Evolutionary conservation across 92 coral and sea anemone genomes (phyloP), one percentile per base, ranked within the genome.

Genomic region (Blastomussa wellsi): DNA sequence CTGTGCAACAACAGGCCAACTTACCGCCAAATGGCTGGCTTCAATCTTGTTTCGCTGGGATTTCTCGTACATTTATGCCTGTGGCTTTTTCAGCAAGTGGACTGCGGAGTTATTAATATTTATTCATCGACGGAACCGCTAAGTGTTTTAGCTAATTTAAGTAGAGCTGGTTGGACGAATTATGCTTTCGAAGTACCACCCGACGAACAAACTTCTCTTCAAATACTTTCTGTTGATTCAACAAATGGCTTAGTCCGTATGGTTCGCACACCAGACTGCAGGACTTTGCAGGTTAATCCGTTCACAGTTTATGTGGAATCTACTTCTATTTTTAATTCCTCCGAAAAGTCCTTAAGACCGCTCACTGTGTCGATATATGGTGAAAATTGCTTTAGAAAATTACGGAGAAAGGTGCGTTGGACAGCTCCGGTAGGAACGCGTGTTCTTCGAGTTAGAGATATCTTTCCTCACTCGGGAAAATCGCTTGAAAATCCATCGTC

Each of bases 31-130:
- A 62, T 85, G 87, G 92, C 79, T 71, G 33, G 75, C 79, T 83
- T 66, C 78, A 28, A 66, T 82, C 35, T n/a, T 41, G 16, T 74
- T 72, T 72, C n/a, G 49, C 72, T 76, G 81, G 35, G 86, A 68
- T 47, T 85, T 53, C 62, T 72, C n/a, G 33, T 85, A 51, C 86
- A 64, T 59, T 60, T 69, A 64, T 72, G 86, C 69, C 47, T 77
- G 49, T 68, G 84, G 81, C 48, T 89, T 60, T 75, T 74, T 31
- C 74, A 53, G 39, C 81, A n/a, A 41, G 89, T 88, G 83, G 89
- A 92, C 77, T 74, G 95, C 84, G 90, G 79, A 51, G 84, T 87
- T 57, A 55, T 93, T 51, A 86, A 91, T 93, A 93, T 93, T 93
- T 93, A 93, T 89, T 81, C 88, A 29, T 81, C 90, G 67, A 84